Evolutionary conservation across 2,888 invertebrate genomes (phyloP).

Genomic region (Caenorhabditis afra): DNA sequence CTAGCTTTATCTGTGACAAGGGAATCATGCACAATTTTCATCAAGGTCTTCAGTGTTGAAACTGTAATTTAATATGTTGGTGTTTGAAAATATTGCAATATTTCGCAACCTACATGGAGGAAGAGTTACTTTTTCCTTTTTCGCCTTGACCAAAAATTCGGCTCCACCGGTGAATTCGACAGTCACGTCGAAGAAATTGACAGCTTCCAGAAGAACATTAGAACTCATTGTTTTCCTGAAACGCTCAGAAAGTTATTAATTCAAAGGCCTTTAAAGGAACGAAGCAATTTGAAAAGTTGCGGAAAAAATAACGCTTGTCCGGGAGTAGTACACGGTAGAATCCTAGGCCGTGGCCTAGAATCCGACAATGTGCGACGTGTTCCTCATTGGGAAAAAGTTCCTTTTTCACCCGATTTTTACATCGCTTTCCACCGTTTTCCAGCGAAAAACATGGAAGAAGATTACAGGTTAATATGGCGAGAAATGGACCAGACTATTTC

Average conservation of each 20-base stretch:
- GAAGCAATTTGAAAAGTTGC: constrained; percentile 11
- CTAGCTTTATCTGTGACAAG: constrained; percentile 49
- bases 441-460: not conserved
- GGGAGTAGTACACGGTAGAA: constrained; percentile 17
- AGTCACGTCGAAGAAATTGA: constrained; percentile 46
- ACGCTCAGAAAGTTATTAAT: too few relatives aligned
- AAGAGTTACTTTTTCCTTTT: constrained; percentile 51
- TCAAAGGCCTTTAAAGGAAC: too few relatives aligned
- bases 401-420: not conserved
- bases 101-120: constrained; percentile 18
- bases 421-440: not conserved
- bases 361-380: constrained; percentile 35
- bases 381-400: not conserved
- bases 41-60: constrained; percentile 42
- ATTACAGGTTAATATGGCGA: constrained; percentile 10
- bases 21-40: constrained; percentile 48
- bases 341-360: constrained; percentile 32
- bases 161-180: constrained; percentile 62
- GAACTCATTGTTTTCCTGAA: too few relatives aligned
- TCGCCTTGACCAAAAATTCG: constrained; percentile 56
- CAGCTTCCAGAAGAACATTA: too few relatives aligned
- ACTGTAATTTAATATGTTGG: constrained; percentile 23
- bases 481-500: constrained; percentile 30
- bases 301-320: constrained; percentile 6
- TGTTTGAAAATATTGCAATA: not conserved